A percentile compares a stretch with the other conserved stretches of the same genome.
These are phyloP conservation scores for Pseudotriccus pelzelni DNA, from an alignment of 2,797 vertebrate genomes.

Conservation along the genomic window DNA sequence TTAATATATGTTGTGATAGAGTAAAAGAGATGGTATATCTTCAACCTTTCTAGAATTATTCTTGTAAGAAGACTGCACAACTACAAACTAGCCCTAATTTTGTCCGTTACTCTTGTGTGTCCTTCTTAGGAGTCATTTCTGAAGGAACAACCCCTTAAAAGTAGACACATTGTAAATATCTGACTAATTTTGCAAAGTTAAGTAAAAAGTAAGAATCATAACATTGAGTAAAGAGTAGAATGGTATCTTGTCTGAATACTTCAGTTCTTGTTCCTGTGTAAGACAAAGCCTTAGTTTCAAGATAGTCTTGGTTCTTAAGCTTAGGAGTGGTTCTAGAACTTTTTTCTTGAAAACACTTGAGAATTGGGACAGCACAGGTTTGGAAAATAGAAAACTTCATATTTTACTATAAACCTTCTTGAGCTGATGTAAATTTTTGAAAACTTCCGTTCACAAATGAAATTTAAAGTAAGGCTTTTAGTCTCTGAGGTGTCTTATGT, in stretches of 20 bases:
- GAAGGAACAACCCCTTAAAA: neutral
- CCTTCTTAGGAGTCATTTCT: neutral
- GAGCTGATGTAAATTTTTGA: neutral
- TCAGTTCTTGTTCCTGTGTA: neutral
- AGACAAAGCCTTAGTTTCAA: neutral
- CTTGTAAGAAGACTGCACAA: neutral
- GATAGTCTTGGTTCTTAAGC: neutral
- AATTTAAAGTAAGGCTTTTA: neutral
- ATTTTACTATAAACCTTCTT: neutral
- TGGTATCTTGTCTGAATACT: neutral
- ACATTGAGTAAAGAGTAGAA: neutral
- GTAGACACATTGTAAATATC: neutral
- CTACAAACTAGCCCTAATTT: neutral
- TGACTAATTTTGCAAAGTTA: neutral
- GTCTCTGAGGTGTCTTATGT: neutral
- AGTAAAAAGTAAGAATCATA: neutral
- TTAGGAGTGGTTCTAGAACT: neutral
- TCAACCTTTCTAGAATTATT: neutral
- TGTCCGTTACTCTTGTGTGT: neutral
- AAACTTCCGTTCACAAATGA: neutral
- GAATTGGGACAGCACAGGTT: neutral
- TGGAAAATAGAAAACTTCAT: neutral
- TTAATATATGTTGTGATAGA: neutral
- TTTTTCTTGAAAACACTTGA: neutral
- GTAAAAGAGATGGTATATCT: neutral